Base-by-base conservation (phyloP, 2,888 invertebrate species). In the Exocentrus adspersus region DNA sequence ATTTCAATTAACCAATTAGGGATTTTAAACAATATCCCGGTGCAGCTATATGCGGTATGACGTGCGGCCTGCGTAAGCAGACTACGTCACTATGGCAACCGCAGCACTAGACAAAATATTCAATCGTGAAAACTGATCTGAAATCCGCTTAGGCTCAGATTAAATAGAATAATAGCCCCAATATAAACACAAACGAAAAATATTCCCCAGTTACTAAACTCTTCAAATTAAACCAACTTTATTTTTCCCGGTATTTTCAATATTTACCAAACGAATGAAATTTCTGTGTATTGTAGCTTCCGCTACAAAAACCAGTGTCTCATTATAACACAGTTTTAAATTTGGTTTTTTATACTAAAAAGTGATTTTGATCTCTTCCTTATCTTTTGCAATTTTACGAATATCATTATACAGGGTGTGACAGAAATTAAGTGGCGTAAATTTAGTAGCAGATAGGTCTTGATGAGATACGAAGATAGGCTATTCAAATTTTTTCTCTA, bases 121-220 rank as follows among this genome's bases (percentile, higher is more conserved):
- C 71, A 70, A 73, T 72, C 71, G 70, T 60, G 67, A 66, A 73
- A 73, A 73, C 69, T 72, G 70, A 73, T 73, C 69, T 69, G 69
- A 66, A 76, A 76, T 75, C 76, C 75, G 76, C 74, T 76, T 74
- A 75, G 72, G 70, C 69, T 64, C 71, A 75, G 75, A 76, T 76
- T 76, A 75, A 75, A 75, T 72, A 75, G 72, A 75, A 76, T 76
- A 75, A 76, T 75, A 64, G 73, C 68, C 73, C 62, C 70, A 66
- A 72, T 75, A 75, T 75, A 72, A 75, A 75, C 69, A 73, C 68
- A 64, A 74, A 73, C 69, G 73, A 73, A 69, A 75, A 75, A 74
- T 75, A 74, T 72, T 69, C 71, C 61, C 68, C 69, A 58, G 59
- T 28, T 46, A 59, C 56, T 43, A 46, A 57, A 46, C 58, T 62